Conservation (phyloP, 2,113 vertebrate genomes). For the Calyptomena viridis region DNA sequence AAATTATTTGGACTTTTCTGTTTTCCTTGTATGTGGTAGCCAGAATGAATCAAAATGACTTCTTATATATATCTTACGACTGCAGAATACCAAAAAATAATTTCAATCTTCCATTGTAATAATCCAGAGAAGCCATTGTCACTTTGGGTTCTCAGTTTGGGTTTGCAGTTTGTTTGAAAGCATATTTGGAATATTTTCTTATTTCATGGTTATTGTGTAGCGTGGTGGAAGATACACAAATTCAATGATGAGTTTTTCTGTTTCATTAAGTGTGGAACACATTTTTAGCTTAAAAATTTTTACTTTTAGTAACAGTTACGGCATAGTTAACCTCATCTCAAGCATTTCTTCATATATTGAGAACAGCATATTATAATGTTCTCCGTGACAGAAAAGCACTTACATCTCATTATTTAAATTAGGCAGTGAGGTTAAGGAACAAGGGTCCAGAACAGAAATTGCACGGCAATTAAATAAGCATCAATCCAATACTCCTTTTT, state of each 20-base stretch:
- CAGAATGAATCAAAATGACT: background rate
- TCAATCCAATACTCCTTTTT: conserved; percentile 10
- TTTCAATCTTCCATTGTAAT: background rate
- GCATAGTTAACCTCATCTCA: background rate
- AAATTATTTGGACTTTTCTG: background rate
- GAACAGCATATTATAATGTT: background rate
- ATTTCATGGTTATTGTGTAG: background rate
- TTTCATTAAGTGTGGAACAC: background rate
- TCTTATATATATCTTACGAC: background rate
- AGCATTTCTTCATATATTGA: background rate
- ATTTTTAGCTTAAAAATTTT: background rate
- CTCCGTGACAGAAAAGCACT: background rate
- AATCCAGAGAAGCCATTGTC: background rate
- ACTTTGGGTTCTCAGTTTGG: background rate
- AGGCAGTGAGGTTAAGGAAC: background rate
- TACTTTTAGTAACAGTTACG: background rate
- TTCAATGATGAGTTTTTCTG: background rate
- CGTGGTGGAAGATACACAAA: background rate
- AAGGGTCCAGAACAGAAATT: background rate
- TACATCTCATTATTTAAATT: background rate
- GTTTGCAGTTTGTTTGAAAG: background rate
- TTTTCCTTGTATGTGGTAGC: background rate
- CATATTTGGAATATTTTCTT: background rate
- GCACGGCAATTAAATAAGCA: conserved; percentile 4
- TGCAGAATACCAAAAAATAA: background rate